Evolutionary conservation across 2,888 invertebrate genomes (phyloP).

Genomic region (Trisateles emortualis): DNA sequence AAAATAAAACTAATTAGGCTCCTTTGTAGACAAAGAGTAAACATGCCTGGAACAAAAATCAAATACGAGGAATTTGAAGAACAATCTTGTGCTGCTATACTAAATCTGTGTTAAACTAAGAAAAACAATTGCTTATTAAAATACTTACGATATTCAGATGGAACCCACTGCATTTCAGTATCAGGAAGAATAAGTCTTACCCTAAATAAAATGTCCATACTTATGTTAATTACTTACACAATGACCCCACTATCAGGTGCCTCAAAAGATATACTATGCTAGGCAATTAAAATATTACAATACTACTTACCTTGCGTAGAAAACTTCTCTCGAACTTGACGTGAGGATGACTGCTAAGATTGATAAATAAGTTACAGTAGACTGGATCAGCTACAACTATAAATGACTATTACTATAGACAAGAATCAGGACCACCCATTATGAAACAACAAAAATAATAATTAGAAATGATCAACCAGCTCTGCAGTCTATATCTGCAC

Average conservation of each 20-base stretch:
- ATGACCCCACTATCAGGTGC: conserved; percentile 25
- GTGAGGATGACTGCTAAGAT: not conserved
- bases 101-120: not conserved
- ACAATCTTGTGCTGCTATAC: not conserved
- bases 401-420: conserved; percentile 1
- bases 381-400: conserved; percentile 1
- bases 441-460: not conserved
- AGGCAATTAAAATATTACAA: conserved; percentile 24
- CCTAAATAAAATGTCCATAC: conserved; percentile 15
- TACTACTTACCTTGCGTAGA: conserved; percentile 35
- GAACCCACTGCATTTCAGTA: not conserved
- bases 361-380: not conserved
- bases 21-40: conserved; percentile 36
- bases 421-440: conserved; percentile 2
- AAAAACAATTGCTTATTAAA: not conserved
- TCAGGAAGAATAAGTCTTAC: not conserved
- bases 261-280: conserved; percentile 15
- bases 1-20: conserved; percentile 33
- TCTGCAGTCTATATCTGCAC: not conserved
- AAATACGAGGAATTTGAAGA: conserved; percentile 21
- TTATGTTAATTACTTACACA: conserved; percentile 35
- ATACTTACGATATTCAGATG: conserved; percentile 25
- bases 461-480: not conserved
- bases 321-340: not conserved
- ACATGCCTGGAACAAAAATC: conserved; percentile 31